These are phyloP conservation scores for Pammene aurita DNA, from an alignment of 2,888 invertebrate species.

Conservation along the genomic window DNA sequence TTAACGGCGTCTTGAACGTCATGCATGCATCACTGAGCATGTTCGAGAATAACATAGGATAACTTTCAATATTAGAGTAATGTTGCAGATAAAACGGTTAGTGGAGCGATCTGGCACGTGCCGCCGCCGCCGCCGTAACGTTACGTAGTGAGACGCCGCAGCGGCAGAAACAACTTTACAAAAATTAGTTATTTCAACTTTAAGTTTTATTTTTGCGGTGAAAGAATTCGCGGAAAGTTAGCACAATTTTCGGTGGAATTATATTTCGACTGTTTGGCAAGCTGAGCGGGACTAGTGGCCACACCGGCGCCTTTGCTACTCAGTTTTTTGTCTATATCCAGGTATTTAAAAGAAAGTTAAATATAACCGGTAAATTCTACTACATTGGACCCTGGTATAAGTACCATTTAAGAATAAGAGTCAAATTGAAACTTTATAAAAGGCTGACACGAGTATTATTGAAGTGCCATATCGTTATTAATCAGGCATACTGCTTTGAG, in stretches of 20 bases:
- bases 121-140: not conserved
- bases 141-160: not conserved
- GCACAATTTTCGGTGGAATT: slow-evolving; percentile 8
- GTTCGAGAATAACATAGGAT: slow-evolving; percentile 4
- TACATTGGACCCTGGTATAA: too few species aligned
- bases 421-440: too few species aligned
- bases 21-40: slow-evolving; percentile 1
- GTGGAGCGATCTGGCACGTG: slow-evolving; percentile 1
- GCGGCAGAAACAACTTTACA: slow-evolving; percentile 7
- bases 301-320: not conserved
- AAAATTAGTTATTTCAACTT: slow-evolving; percentile 23
- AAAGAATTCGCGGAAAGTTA: slow-evolving; percentile 15
- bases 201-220: slow-evolving; percentile 22
- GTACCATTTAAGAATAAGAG: too few species aligned
- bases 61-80: slow-evolving; percentile 18
- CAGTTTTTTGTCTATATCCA: not conserved
- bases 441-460: too few species aligned
- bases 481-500: too few species aligned
- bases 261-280: not conserved
- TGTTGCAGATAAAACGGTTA: slow-evolving; percentile 13
- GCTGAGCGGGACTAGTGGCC: not conserved
- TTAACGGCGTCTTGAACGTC: not conserved
- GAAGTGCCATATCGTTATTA: too few species aligned
- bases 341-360: too few species aligned
- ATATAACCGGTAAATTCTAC: too few species aligned